These are phyloP conservation scores for Drosophila cognata DNA, from an alignment of 2,888 invertebrate species.

Conservation along the genomic window DNA sequence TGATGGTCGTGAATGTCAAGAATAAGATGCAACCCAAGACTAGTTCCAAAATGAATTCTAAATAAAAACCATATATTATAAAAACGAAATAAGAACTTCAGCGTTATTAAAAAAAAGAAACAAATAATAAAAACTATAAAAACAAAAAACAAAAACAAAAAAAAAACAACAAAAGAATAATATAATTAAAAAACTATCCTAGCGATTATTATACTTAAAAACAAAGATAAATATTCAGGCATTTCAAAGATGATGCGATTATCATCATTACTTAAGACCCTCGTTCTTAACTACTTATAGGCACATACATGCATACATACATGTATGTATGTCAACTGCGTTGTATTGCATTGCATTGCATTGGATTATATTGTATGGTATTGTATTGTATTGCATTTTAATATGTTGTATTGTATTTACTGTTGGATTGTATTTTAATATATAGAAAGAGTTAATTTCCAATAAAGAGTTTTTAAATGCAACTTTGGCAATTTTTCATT, in stretches of 20 bases:
- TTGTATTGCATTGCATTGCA: conserved; percentile 52
- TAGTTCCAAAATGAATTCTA: conserved; percentile 46
- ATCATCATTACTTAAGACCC: conserved; percentile 47
- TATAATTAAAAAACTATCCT: conserved; percentile 43
- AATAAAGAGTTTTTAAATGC: conserved; percentile 80
- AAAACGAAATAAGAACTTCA: conserved; percentile 27
- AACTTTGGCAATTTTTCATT: conserved; percentile 19
- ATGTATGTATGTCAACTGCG: conserved; percentile 36
- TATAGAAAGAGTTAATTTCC: conserved; percentile 73
- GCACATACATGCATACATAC: conserved; percentile 22
- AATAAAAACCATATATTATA: conserved; percentile 26
- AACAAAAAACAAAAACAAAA: not conserved
- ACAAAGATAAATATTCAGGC: conserved; percentile 50
- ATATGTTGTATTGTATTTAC: conserved; percentile 80
- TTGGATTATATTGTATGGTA: conserved; percentile 58
- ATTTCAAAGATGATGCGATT: conserved; percentile 49
- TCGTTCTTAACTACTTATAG: conserved; percentile 61
- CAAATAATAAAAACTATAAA: conserved; percentile 4
- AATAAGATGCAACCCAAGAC: conserved; percentile 52
- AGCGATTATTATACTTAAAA: conserved; percentile 52
- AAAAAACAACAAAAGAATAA: conserved; percentile 29
- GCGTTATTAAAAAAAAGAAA: conserved; percentile 21
- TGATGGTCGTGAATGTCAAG: conserved; percentile 26
- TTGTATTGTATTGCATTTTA: conserved; percentile 76
- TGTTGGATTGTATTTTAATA: conserved; percentile 80